phyloP scores from a whole-genome alignment of 1,140 invertebrate genomes.

The Lepidotrigona ventralis region DNA sequence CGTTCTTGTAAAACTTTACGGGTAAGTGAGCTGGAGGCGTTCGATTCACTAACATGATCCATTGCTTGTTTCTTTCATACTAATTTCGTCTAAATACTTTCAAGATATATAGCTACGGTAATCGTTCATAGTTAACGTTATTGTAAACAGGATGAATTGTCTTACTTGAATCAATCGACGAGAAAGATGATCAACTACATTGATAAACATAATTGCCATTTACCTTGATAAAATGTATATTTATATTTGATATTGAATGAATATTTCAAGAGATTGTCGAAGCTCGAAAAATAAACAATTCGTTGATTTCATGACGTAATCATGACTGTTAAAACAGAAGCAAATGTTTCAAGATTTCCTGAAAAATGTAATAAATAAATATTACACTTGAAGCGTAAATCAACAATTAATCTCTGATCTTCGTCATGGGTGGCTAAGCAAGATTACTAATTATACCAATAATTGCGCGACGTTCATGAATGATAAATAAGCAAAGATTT shows the following conservation, averaged over 20 bases:
- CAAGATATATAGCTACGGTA: neutral
- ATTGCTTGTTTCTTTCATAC: neutral
- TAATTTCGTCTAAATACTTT: neutral
- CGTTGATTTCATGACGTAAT: rapidly evolving
- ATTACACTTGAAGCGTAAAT: neutral
- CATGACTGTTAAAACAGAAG: neutral
- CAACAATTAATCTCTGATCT: neutral
- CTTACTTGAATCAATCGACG: neutral
- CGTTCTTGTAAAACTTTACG: neutral
- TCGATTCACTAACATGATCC: neutral
- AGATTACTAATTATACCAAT: neutral
- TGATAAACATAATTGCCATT: neutral
- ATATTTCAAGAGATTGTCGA: neutral
- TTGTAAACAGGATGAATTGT: neutral
- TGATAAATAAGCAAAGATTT: conserved; percentile 5
- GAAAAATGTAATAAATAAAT: neutral
- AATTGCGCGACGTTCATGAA: neutral
- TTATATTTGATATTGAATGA: neutral
- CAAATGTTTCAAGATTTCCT: neutral
- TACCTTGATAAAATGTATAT: neutral
- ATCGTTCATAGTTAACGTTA: neutral
- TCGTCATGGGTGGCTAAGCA: neutral
- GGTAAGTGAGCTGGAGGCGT: neutral
- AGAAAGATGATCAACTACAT: neutral
- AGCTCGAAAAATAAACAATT: neutral